Conservation (phyloP, 2,113 vertebrate species). For the Anser brachyrhynchus region DNA sequence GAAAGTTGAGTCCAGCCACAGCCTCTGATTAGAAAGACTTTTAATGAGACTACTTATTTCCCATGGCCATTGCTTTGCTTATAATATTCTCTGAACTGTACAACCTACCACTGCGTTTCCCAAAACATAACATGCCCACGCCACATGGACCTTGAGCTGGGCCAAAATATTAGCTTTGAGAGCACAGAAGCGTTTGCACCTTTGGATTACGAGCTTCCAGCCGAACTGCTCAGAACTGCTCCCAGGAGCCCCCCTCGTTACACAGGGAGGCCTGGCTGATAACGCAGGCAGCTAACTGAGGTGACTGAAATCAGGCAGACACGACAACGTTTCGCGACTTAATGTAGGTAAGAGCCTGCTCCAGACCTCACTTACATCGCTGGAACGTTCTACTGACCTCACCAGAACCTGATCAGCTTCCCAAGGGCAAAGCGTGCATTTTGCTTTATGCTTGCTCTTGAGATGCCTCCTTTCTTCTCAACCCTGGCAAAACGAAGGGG, state of each 20-base stretch:
- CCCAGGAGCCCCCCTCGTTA: neutral
- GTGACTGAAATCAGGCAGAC: neutral
- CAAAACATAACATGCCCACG: neutral
- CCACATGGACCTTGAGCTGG: accelerated
- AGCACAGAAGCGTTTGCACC: neutral
- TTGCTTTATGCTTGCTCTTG: neutral
- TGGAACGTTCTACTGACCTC: neutral
- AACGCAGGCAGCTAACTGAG: neutral
- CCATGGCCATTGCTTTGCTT: neutral
- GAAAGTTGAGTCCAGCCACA: neutral
- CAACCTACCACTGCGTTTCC: neutral
- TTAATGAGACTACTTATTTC: neutral
- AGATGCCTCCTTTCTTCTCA: neutral
- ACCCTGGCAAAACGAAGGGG: neutral
- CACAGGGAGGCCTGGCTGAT: neutral
- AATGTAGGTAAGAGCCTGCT: accelerated
- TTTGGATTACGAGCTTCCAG: neutral
- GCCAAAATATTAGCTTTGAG: neutral
- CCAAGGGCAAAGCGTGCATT: neutral
- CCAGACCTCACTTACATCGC: neutral
- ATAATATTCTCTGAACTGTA: neutral
- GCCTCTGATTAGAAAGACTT: neutral
- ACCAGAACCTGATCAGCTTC: neutral
- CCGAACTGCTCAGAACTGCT: neutral
- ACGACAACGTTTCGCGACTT: neutral